Conservation (phyloP, 2,888 invertebrate species). For the Leucophenga maculata region DNA sequence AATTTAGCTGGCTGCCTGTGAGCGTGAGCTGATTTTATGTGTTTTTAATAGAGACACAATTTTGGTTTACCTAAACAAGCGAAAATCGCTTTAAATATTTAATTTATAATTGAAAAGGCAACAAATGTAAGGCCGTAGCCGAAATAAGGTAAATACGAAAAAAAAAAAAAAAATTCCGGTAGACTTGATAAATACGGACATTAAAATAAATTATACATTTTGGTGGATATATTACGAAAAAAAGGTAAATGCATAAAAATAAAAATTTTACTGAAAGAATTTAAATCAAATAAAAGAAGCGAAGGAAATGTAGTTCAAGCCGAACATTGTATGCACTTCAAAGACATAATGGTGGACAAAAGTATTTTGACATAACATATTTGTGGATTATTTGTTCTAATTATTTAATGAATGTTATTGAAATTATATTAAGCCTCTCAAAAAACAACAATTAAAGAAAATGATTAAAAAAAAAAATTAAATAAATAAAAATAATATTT, state of each 20-base stretch:
- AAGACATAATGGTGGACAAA: too few species aligned
- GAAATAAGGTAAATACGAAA: constrained; percentile 22
- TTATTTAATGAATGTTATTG: too few species aligned
- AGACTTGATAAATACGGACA: constrained; percentile 70
- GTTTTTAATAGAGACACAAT: constrained; percentile 57
- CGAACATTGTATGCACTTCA: too few species aligned
- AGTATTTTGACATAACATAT: too few species aligned
- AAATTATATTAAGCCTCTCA: too few species aligned
- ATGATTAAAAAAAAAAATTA: too few species aligned
- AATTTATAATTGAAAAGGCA: constrained; percentile 59
- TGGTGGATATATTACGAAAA: constrained; percentile 29
- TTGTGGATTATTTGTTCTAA: too few species aligned
- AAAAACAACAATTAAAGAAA: too few species aligned
- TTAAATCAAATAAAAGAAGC: constrained; percentile 1
- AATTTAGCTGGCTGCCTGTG: too few species aligned
- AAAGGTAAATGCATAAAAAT: neutral
- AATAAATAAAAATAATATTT: too few species aligned
- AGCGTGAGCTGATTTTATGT: constrained; percentile 53
- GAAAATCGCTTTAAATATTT: constrained; percentile 60
- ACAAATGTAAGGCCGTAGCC: constrained; percentile 2
- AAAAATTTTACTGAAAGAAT: neutral
- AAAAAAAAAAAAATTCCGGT: constrained; percentile 36
- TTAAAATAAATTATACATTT: constrained; percentile 72
- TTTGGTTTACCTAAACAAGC: constrained; percentile 10
- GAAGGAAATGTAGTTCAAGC: too few species aligned